Base-by-base conservation (phyloP, 2,797 vertebrate genomes). In the Schizopygopsis pylzovi region DNA sequence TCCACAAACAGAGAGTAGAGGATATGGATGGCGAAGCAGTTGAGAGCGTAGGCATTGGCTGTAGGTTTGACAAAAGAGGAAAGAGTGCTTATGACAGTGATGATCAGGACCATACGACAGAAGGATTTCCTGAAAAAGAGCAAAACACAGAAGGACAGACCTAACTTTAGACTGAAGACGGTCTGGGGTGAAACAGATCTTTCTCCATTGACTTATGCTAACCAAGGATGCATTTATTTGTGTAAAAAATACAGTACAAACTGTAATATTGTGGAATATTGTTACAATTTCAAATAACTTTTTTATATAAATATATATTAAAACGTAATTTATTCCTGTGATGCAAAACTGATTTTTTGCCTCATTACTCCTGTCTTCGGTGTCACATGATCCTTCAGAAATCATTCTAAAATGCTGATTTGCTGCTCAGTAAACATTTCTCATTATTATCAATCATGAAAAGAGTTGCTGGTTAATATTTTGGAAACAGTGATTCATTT, bases 21-120 rank as follows among this genome's bases (percentile, higher is more conserved):
- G 88, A 99, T 87, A 86, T 99, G 97, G 49, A 98, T 79, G 45
- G 95, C 96, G 0, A 97, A 95, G 90, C 93, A 93, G 94, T 99
- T 99, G 72, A 99, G 95, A 0, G 65, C 94, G 0, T 99, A 99
- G 28, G 98, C 98, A 0, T 99, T 99, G 89, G 95, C 83, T 0
- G 93, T 94, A 0, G 98, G 98, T 89, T 94, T 97, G 92, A 97
- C 43, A 5, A 99, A 97, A 0, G 97, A 97, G 68, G 96, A 92
- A 82, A 96, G 2, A 0, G 97, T 95, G 49, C 93, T 95, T 89
- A 96, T 2, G 33, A 95, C 10, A 0, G 97, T 95, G 54, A 94
- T 61, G 61, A 83, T 2, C 22, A 95, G 41, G 18, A 96, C 91
- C 5, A 98, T 10, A 71, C 86, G 90, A 11, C 88, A 88, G 92